Evolutionary conservation across 2,888 invertebrate species (phyloP).

Genomic region (Rhimphoctona megacephalus): DNA sequence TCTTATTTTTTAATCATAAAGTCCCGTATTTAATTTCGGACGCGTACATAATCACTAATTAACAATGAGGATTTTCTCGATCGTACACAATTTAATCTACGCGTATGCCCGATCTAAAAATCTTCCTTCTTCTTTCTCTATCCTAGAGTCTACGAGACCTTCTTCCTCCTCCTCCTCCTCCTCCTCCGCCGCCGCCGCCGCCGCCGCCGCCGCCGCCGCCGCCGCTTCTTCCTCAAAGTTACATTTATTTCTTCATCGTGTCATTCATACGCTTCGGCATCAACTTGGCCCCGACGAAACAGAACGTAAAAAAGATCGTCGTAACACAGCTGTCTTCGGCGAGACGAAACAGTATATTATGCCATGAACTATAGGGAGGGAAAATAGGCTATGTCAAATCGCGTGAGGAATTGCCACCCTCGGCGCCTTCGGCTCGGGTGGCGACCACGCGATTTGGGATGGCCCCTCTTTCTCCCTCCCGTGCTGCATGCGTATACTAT

Average conservation of each 20-base stretch:
- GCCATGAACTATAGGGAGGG: too few relatives aligned
- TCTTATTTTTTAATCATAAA: conserved; percentile 37
- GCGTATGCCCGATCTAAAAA: conserved; percentile 63
- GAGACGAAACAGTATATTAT: too few relatives aligned
- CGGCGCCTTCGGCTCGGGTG: too few relatives aligned
- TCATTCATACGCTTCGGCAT: conserved; percentile 22
- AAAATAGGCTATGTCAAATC: too few relatives aligned
- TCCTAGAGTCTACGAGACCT: conserved; percentile 44
- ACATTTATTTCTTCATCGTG: neutral
- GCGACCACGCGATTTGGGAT: too few relatives aligned
- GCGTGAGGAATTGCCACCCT: too few relatives aligned
- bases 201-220: too few relatives aligned
- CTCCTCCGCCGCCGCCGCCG: too few relatives aligned
- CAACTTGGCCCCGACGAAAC: conserved; percentile 53
- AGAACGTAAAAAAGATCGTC: conserved; percentile 55
- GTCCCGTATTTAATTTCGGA: conserved; percentile 55
- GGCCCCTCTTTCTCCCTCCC: too few relatives aligned
- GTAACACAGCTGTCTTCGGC: conserved; percentile 30
- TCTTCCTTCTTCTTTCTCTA: conserved; percentile 46
- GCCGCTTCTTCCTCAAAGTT: neutral
- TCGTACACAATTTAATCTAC: conserved; percentile 59
- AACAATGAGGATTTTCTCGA: conserved; percentile 71
- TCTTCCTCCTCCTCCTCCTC: too few relatives aligned
- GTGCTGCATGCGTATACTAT: too few relatives aligned
- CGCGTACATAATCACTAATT: conserved; percentile 72